phyloP scores from a whole-genome alignment of 2,797 vertebrate species.

The Schizopygopsis pylzovi region DNA sequence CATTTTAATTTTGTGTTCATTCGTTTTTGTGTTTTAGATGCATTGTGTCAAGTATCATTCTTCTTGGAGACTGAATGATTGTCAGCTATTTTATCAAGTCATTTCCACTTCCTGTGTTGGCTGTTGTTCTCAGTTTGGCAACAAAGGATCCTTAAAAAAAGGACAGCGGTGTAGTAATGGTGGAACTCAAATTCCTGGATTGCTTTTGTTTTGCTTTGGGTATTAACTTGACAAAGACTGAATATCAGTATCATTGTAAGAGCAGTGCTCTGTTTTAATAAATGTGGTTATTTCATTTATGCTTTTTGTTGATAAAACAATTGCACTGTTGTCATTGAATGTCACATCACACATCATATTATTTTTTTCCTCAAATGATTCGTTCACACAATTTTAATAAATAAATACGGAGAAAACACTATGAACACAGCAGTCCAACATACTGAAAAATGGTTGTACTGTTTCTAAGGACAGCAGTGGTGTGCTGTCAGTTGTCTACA shows the following conservation, averaged over 20 bases:
- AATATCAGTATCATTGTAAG: background rate
- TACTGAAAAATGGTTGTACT: background rate
- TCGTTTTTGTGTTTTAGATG: slow-evolving; percentile 69
- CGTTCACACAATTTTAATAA: slow-evolving; percentile 27
- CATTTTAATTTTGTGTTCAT: background rate
- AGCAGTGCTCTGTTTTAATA: slow-evolving; percentile 4
- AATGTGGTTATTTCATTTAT: background rate
- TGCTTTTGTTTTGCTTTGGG: background rate
- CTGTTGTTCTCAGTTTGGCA: background rate
- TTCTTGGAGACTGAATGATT: slow-evolving; percentile 67
- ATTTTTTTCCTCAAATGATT: slow-evolving; percentile 14
- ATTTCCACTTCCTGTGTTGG: background rate
- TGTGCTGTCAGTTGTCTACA: background rate
- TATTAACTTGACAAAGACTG: background rate
- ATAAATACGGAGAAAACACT: background rate
- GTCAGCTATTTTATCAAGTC: background rate
- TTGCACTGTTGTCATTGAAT: background rate
- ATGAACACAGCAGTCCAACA: background rate
- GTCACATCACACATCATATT: background rate
- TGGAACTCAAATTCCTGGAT: background rate
- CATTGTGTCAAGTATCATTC: slow-evolving; percentile 74
- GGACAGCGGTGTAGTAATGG: background rate
- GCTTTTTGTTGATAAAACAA: background rate
- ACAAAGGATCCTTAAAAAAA: background rate
- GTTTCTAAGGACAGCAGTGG: background rate